phyloP scores from a whole-genome alignment of 2,888 invertebrate species.

The Cactoblastis cactorum region DNA sequence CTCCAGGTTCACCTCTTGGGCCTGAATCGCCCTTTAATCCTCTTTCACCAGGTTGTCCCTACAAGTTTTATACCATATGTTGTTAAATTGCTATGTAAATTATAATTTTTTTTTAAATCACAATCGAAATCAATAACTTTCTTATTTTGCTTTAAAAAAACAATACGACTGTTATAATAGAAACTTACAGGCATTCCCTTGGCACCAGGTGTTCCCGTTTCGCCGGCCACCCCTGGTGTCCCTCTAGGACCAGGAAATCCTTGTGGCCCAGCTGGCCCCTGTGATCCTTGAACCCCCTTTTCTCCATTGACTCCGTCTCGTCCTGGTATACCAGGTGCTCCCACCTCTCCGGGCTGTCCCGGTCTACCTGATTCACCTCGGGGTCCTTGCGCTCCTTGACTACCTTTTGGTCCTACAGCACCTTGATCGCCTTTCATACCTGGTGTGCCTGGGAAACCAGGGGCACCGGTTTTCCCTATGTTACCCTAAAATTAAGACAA shows the following conservation, averaged over 20 bases:
- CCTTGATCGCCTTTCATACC: conserved; percentile 92
- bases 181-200: conserved; percentile 85
- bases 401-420: conserved; percentile 86
- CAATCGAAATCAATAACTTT: too few species aligned
- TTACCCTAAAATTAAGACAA: conserved; percentile 78
- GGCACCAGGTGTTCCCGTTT: conserved; percentile 84
- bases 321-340: conserved; percentile 86
- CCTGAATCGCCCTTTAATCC: conserved; percentile 90
- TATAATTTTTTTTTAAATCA: too few species aligned
- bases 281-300: conserved; percentile 86
- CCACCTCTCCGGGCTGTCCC: conserved; percentile 87
- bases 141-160: not conserved
- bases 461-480: conserved; percentile 89
- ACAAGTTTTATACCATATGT: conserved; percentile 12
- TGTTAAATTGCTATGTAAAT: too few species aligned
- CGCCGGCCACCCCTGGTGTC: conserved; percentile 86
- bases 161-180: not conserved
- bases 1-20: conserved; percentile 86
- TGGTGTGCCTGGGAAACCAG: conserved; percentile 90
- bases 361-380: conserved; percentile 90
- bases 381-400: conserved; percentile 89
- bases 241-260: conserved; percentile 92
- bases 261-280: conserved; percentile 86
- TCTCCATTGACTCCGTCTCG: conserved; percentile 90
- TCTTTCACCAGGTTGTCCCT: conserved; percentile 88